Conservation (phyloP, 2,797 vertebrate species). For the Simalia tracyae region DNA sequence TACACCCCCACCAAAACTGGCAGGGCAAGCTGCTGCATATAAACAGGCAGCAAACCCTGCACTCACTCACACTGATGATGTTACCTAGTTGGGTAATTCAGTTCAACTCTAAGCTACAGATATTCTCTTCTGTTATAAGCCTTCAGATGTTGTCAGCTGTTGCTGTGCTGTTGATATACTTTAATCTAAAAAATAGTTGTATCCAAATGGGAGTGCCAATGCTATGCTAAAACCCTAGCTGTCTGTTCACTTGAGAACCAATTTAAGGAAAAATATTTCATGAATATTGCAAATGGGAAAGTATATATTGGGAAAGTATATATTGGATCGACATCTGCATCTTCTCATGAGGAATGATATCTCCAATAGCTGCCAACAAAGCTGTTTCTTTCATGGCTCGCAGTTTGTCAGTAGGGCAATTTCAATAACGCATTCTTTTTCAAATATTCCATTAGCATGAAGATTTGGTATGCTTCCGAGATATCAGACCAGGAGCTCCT, state of each 20-base stretch:
- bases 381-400: fast-evolving
- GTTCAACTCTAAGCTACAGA: background rate
- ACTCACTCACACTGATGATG: background rate
- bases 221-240: background rate
- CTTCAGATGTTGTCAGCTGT: background rate
- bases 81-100: background rate
- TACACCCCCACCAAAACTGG: background rate
- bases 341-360: background rate
- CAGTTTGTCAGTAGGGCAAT: fast-evolving
- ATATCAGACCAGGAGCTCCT: constrained; percentile 88
- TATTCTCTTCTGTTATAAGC: background rate
- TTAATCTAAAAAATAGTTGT: background rate
- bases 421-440: fast-evolving
- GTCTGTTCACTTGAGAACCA: background rate
- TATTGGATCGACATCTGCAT: background rate
- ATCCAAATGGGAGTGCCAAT: background rate
- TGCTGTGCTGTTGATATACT: background rate
- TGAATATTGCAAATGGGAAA: fast-evolving
- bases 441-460: constrained; percentile 78
- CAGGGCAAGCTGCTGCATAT: background rate
- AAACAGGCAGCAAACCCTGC: background rate
- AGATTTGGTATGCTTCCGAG: constrained; percentile 89
- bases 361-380: background rate
- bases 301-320: background rate
- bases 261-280: background rate